phyloP scores from a whole-genome alignment of 1,140 invertebrate species.

The Proales similis region DNA sequence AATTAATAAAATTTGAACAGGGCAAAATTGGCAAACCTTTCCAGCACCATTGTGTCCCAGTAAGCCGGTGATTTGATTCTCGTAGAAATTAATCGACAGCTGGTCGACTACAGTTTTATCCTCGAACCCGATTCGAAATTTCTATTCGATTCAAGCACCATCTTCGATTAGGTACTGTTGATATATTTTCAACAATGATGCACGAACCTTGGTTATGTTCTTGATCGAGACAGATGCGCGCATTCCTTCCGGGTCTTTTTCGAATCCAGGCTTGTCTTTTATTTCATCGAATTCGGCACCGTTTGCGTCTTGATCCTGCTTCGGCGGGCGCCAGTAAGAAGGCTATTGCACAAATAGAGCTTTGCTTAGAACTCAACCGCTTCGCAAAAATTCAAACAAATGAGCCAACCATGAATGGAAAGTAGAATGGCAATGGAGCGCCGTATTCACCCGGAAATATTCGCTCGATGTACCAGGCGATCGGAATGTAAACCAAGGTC shows the following conservation, averaged over 20 bases:
- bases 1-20: slow-evolving; percentile 13
- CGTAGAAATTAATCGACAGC: slow-evolving; percentile 64
- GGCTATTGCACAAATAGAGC: background rate
- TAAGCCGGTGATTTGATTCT: slow-evolving; percentile 58
- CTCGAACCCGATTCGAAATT: slow-evolving; percentile 26
- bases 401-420: slow-evolving; percentile 55
- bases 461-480: slow-evolving; percentile 61
- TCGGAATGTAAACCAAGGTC: slow-evolving; percentile 50
- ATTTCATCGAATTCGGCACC: background rate
- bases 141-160: background rate
- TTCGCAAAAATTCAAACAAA: slow-evolving; percentile 50
- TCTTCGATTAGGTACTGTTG: slow-evolving; percentile 55
- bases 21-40: slow-evolving; percentile 58
- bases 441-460: slow-evolving; percentile 60
- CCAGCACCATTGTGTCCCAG: slow-evolving; percentile 60
- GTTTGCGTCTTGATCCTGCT: background rate
- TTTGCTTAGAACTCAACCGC: slow-evolving; percentile 38
- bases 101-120: slow-evolving; percentile 57
- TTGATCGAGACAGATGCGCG: slow-evolving; percentile 49
- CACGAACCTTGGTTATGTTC: slow-evolving; percentile 57
- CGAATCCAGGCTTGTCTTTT: slow-evolving; percentile 20
- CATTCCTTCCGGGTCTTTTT: slow-evolving; percentile 31
- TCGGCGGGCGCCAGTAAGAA: slow-evolving; percentile 4
- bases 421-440: slow-evolving; percentile 56
- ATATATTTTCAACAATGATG: slow-evolving; percentile 56